Evolutionary conservation across 2,888 invertebrate genomes (phyloP).

Genomic region (Heliconius cydno): DNA sequence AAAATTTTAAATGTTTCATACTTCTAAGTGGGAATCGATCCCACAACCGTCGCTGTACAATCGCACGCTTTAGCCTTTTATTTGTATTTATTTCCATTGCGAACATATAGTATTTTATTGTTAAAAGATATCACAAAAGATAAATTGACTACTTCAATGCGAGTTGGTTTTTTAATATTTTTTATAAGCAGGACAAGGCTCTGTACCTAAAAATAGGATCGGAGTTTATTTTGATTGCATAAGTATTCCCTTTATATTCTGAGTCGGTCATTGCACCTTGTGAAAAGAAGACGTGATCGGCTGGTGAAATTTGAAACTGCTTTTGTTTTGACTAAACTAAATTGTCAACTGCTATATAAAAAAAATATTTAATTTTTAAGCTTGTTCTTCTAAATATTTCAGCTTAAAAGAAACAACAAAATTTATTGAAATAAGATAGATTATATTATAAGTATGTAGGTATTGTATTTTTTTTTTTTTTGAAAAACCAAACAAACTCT

Average conservation of each 20-base stretch:
- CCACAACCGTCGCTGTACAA: too few species aligned
- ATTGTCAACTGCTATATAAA: constrained; percentile 15
- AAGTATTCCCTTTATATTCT: constrained; percentile 49
- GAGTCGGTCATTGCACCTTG: constrained; percentile 50
- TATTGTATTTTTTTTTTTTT: not conserved
- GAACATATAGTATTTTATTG: not conserved
- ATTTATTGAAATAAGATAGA: not conserved
- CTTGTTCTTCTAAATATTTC: not conserved
- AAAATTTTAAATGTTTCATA: too few species aligned
- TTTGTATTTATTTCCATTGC: not conserved
- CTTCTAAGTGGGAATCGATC: too few species aligned
- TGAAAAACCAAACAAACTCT: too few species aligned
- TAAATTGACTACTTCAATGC: constrained; percentile 4
- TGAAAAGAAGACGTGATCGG: constrained; percentile 52
- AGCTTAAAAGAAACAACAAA: not conserved
- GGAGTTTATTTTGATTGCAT: constrained; percentile 51
- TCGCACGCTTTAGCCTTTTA: not conserved
- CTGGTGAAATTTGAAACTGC: constrained; percentile 47
- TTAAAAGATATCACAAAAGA: constrained; percentile 10
- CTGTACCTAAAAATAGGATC: constrained; percentile 42
- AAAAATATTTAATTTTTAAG: not conserved
- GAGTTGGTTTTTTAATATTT: constrained; percentile 31
- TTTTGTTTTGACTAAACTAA: constrained; percentile 36
- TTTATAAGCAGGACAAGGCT: constrained; percentile 38
- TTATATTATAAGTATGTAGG: not conserved